Evolutionary conservation across 1,140 invertebrate species (phyloP).

Genomic region (Archegozetes longisetosus): DNA sequence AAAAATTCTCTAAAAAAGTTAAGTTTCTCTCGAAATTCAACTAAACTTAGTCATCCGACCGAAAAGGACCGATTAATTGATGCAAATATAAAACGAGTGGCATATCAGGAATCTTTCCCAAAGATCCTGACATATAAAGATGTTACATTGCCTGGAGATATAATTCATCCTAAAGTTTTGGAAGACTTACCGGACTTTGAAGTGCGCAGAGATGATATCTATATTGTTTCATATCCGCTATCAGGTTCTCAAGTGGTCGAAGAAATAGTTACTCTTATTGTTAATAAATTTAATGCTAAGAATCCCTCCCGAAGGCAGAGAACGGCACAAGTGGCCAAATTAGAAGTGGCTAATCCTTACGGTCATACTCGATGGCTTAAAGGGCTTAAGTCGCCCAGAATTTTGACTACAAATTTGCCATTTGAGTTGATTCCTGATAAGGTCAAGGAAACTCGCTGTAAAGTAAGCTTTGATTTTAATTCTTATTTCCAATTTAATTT

Average conservation of each 20-base stretch:
- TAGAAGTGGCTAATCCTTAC: conserved; percentile 20
- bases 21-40: not conserved
- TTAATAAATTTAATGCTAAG: conserved; percentile 62
- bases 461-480: not conserved
- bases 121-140: not conserved
- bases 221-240: conserved; percentile 31
- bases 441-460: conserved; percentile 10
- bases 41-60: not conserved
- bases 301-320: conserved; percentile 50
- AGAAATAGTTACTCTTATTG: conserved; percentile 11
- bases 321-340: conserved; percentile 18
- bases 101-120: not conserved
- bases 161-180: conserved; percentile 16
- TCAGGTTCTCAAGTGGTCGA: conserved; percentile 18
- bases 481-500: not conserved
- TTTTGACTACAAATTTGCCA: conserved; percentile 25
- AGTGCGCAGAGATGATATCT: conserved; percentile 26
- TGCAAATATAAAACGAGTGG: not conserved
- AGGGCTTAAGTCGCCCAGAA: conserved; percentile 17
- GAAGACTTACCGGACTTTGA: conserved; percentile 17
- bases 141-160: conserved; percentile 8
- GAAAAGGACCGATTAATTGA: not conserved
- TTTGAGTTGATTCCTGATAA: conserved; percentile 23
- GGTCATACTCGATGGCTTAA: conserved; percentile 17
- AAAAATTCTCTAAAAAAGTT: conserved; percentile 13